These are phyloP conservation scores for Campaea margaritaria DNA, from an alignment of 2,888 invertebrate genomes.

Conservation along the genomic window DNA sequence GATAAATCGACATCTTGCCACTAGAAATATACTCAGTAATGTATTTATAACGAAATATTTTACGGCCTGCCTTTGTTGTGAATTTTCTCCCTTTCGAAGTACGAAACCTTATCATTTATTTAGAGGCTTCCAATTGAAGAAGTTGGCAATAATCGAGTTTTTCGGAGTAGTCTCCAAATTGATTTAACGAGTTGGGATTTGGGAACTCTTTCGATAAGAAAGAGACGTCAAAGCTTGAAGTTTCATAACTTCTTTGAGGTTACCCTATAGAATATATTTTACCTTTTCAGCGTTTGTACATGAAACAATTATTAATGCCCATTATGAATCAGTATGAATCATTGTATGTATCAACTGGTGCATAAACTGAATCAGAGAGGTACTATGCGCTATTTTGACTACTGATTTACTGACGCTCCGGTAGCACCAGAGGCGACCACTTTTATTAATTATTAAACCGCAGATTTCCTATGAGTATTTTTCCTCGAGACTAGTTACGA, in stretches of 20 bases:
- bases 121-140: slow-evolving; percentile 40
- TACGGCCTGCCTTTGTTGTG: slow-evolving; percentile 7
- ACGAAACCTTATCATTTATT: slow-evolving; percentile 41
- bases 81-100: slow-evolving; percentile 21
- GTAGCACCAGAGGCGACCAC: too few relatives aligned
- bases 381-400: too few relatives aligned
- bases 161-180: slow-evolving; percentile 43
- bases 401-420: too few relatives aligned
- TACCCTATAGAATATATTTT: slow-evolving; percentile 34
- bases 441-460: too few relatives aligned
- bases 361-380: too few relatives aligned
- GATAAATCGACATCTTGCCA: slow-evolving; percentile 6
- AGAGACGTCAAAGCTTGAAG: slow-evolving; percentile 50
- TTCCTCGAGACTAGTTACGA: too few relatives aligned
- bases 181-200: slow-evolving; percentile 46
- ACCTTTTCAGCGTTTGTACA: slow-evolving; percentile 31
- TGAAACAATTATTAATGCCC: background rate
- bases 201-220: slow-evolving; percentile 41
- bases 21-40: slow-evolving; percentile 7
- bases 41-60: slow-evolving; percentile 16
- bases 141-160: slow-evolving; percentile 50
- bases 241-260: slow-evolving; percentile 42
- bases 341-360: too few relatives aligned
- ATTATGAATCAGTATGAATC: background rate
- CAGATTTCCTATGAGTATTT: too few relatives aligned